Evolutionary conservation across 2,797 vertebrate species (phyloP), one percentile per base, ranked within the genome.

Genomic region (Megalops cyprinoides): DNA sequence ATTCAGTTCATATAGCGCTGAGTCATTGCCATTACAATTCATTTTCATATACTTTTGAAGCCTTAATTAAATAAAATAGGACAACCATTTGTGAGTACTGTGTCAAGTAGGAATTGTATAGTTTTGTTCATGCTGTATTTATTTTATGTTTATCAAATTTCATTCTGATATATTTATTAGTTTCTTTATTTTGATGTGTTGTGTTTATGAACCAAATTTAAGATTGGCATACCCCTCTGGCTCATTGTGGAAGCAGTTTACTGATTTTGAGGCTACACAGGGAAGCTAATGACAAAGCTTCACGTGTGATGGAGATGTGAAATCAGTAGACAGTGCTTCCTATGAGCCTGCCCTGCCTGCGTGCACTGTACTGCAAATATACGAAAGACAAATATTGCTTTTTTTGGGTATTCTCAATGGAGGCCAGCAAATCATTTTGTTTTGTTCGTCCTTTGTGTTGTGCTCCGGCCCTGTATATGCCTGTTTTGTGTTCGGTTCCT

Each of bases 391-490:
- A 25, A 9, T 25, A 48, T 12, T 76, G 39, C 58, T 39, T n/a
- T 65, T 76, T 74, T 34, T 75, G 14, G 28, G 25, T 2, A 31
- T 53, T 23, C 46, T 37, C 15, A n/a, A 10, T 56, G 46, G 44
- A 74, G 67, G 78, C 34, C 69, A 44, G 15, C 62, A 55, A 58
- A 44, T 37, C 76, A 39, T 56, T 56, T 53, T 76, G 42, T 48
- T 69, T 42, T 23, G 60, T 79, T 67, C 48, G 42, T 69, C 37
- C 53, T 49, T 28, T 78, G 78, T 84, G 80, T 85, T 74, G 77
- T 84, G 76, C 75, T 77, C 56, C 39, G 34, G 74, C 65, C 74
- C 73, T 78, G 83, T 84, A 46, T 67, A 28, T 84, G 74, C 56
- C 79, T 74, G 55, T 80, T 65, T 77, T 71, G 51, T 34, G 18